A percentile compares a stretch with the other conserved stretches of the same genome.
These are phyloP conservation scores for Fregata magnificens DNA, from an alignment of 2,113 vertebrate genomes.

Conservation along the genomic window DNA sequence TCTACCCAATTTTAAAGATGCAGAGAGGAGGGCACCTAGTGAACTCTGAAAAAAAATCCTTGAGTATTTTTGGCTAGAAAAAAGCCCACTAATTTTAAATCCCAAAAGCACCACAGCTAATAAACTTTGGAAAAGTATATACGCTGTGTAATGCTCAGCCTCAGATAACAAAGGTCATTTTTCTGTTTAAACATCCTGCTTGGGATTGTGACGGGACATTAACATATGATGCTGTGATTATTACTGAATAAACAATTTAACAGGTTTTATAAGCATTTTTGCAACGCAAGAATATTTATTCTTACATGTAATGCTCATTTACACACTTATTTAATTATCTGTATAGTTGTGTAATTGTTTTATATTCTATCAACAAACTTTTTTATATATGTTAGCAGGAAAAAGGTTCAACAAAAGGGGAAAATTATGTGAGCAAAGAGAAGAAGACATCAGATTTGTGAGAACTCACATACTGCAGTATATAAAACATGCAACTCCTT, in stretches of 20 bases:
- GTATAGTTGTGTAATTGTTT: neutral
- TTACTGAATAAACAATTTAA: neutral
- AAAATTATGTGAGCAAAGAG: neutral
- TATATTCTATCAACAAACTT: neutral
- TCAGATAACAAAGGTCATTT: neutral
- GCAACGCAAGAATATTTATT: neutral
- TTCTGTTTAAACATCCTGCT: neutral
- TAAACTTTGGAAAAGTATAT: neutral
- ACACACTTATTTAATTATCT: neutral
- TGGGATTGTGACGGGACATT: neutral
- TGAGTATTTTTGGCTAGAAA: neutral
- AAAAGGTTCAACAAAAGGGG: neutral
- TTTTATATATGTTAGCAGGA: neutral
- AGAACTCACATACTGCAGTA: neutral
- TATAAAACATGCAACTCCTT: neutral
- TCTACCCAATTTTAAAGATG: neutral
- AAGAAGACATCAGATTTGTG: neutral
- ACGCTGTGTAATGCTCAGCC: neutral
- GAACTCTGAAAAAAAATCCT: neutral
- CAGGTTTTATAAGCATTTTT: neutral
- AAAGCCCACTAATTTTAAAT: neutral
- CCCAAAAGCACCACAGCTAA: neutral
- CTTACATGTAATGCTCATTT: neutral
- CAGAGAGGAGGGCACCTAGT: neutral
- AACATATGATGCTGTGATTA: neutral